Percentiles rank a stretch among this genome's conserved stretches.
These are phyloP conservation scores for Drosophila mimica DNA, from an alignment of 2,888 invertebrate species.

Conservation along the genomic window DNA sequence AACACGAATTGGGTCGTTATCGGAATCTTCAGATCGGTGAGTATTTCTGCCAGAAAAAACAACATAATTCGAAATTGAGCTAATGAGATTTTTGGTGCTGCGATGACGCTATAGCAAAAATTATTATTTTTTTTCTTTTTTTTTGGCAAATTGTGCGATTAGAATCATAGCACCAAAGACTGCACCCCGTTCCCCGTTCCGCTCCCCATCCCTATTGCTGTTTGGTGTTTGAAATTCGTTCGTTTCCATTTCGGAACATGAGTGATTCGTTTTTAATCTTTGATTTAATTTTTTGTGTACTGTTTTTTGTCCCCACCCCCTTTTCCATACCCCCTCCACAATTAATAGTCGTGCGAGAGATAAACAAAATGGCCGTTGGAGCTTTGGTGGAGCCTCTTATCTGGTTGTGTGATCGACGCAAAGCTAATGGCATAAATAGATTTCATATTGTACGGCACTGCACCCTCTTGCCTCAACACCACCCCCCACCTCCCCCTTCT, in stretches of 20 bases:
- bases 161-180: constrained; percentile 32
- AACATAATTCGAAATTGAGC: constrained; percentile 62
- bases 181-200: not conserved
- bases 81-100: constrained; percentile 61
- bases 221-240: constrained; percentile 31
- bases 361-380: constrained; percentile 58
- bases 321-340: not conserved
- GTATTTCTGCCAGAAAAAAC: constrained; percentile 25
- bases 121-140: not conserved
- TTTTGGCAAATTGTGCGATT: constrained; percentile 50
- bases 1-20: constrained; percentile 34
- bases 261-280: constrained; percentile 79
- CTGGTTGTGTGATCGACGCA: constrained; percentile 68
- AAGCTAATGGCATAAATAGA: constrained; percentile 80
- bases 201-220: not conserved
- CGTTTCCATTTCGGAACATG: constrained; percentile 63
- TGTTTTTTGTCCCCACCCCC: constrained; percentile 7
- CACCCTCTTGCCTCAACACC: not conserved
- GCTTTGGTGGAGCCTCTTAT: constrained; percentile 37
- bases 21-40: constrained; percentile 38
- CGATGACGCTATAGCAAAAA: constrained; percentile 45
- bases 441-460: constrained; percentile 65
- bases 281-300: constrained; percentile 64
- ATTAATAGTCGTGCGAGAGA: constrained; percentile 33
- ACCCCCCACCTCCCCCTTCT: not conserved